phyloP scores from a whole-genome alignment of 1,140 invertebrate species.

The Heliconius hewitsoni region DNA sequence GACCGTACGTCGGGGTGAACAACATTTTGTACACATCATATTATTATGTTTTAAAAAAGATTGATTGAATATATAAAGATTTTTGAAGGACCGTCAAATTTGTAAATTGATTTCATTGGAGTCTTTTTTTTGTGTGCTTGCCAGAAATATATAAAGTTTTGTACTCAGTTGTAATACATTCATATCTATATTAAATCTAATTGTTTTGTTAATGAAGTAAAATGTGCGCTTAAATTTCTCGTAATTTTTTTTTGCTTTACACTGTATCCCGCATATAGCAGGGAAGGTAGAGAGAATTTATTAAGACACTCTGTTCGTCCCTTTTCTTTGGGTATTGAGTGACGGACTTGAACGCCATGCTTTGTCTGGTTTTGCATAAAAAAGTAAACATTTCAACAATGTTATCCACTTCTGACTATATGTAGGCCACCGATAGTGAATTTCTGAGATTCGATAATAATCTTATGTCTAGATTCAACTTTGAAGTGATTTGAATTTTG shows the following conservation, averaged over 20 bases:
- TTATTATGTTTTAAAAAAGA: neutral
- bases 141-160: neutral
- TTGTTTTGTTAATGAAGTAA: too few relatives aligned
- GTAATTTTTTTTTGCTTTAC: too few relatives aligned
- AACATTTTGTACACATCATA: conserved; percentile 37
- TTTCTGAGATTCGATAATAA: conserved; percentile 21
- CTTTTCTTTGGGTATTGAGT: too few relatives aligned
- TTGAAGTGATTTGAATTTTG: neutral
- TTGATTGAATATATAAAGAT: neutral
- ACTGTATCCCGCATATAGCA: too few relatives aligned
- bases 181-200: too few relatives aligned
- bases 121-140: neutral
- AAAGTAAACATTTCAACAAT: neutral
- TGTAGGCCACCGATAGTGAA: conserved; percentile 57
- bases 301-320: too few relatives aligned
- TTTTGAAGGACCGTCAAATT: neutral
- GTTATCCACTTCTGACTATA: conserved; percentile 41
- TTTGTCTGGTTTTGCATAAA: neutral
- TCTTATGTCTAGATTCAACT: neutral
- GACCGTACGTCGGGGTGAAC: conserved; percentile 38
- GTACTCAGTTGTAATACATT: too few relatives aligned
- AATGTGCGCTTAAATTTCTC: too few relatives aligned
- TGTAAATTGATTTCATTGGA: neutral
- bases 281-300: too few relatives aligned
- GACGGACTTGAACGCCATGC: too few relatives aligned